These are phyloP conservation scores for Gymnocheta viridis DNA, from an alignment of 2,888 invertebrate genomes.

Conservation along the genomic window DNA sequence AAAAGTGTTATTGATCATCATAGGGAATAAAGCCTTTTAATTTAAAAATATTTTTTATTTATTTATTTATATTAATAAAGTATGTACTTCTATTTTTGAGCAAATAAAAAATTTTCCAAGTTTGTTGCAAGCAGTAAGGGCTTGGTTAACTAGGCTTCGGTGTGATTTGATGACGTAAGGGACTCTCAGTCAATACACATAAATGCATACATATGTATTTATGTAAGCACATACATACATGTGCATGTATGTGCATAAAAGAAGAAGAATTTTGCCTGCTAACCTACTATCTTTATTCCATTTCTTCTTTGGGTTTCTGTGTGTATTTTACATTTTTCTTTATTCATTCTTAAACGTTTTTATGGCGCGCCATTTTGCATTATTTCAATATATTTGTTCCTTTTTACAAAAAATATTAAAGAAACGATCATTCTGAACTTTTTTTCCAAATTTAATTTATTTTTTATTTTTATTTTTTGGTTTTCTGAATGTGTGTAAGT, in stretches of 20 bases:
- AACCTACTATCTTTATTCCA: conserved; percentile 66
- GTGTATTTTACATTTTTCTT: conserved; percentile 27
- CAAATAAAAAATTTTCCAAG: too few relatives aligned
- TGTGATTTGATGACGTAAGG: conserved; percentile 9
- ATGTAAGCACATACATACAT: neutral
- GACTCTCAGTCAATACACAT: neutral
- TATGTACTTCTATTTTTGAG: too few relatives aligned
- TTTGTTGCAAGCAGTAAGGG: too few relatives aligned
- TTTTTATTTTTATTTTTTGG: neutral
- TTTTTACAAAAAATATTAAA: neutral
- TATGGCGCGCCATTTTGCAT: conserved; percentile 67
- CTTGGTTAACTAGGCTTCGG: neutral
- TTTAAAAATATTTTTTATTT: too few relatives aligned
- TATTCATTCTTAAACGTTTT: conserved; percentile 47
- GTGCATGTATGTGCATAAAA: conserved; percentile 24
- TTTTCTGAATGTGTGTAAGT: neutral
- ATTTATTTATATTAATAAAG: too few relatives aligned
- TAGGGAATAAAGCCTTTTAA: too few relatives aligned
- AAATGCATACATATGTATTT: neutral
- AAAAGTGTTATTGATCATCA: too few relatives aligned
- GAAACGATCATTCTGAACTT: conserved; percentile 13
- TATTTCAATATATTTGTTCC: conserved; percentile 63
- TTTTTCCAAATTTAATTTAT: neutral
- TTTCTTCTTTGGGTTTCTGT: conserved; percentile 45
- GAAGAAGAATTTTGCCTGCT: conserved; percentile 68